phyloP scores from a whole-genome alignment of 2,797 vertebrate species.

The Onychomys torridus region DNA sequence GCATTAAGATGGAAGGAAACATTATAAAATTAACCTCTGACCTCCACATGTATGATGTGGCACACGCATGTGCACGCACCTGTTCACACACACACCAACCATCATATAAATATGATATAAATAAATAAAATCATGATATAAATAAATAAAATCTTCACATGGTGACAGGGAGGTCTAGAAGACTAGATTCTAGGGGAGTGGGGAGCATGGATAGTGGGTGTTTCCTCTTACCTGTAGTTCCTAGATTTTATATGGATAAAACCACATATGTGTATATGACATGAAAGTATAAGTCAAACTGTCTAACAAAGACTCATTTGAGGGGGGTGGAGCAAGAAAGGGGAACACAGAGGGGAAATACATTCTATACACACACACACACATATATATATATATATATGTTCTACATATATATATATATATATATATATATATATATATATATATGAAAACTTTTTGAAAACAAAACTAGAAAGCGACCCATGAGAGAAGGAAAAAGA shows the following conservation, averaged over 20 bases:
- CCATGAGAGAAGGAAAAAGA: neutral
- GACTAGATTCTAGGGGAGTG: neutral
- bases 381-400: neutral
- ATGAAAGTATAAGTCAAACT: neutral
- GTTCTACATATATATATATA: too few species aligned
- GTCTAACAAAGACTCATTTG: neutral
- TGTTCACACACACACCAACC: neutral
- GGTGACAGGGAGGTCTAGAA: neutral
- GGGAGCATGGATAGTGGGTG: neutral
- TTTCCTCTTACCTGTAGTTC: neutral
- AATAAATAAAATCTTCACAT: neutral
- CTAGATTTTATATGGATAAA: neutral
- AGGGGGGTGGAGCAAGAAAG: neutral
- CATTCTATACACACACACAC: too few species aligned
- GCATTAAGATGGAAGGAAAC: neutral
- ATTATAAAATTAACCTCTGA: neutral
- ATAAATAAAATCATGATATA: neutral
- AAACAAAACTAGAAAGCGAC: neutral
- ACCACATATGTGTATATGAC: neutral
- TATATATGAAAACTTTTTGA: neutral
- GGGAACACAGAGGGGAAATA: neutral
- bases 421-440: neutral
- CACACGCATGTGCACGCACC: rapidly evolving
- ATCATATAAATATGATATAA: too few species aligned
- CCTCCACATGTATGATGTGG: neutral